Percentiles rank a stretch among this genome's conserved stretches.
phyloP scores from a whole-genome alignment of 1,140 invertebrate genomes.

The Cyrtorhinus lividipennis region DNA sequence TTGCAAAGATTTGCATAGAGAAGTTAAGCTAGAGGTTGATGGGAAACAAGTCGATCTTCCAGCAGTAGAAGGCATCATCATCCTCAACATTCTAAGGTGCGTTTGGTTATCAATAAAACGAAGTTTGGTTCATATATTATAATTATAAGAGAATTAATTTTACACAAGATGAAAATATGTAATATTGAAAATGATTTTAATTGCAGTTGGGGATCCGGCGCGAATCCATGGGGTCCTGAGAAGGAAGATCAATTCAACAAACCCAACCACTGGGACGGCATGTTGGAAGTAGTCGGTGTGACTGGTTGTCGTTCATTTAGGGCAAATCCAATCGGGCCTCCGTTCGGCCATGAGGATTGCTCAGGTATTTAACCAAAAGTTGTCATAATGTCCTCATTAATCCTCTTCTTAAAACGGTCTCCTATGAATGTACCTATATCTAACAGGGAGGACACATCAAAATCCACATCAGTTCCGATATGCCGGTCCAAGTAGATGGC shows the following conservation, averaged over 20 bases:
- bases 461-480: conserved; percentile 78
- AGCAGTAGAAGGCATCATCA: conserved; percentile 95
- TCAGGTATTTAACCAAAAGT: too few species aligned
- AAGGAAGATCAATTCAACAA: conserved; percentile 96
- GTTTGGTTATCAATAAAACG: too few species aligned
- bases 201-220: conserved; percentile 98
- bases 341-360: conserved; percentile 93
- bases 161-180: too few species aligned
- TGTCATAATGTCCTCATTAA: too few species aligned
- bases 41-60: conserved; percentile 87
- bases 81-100: conserved; percentile 96
- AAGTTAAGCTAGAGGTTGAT: conserved; percentile 91
- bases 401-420: too few species aligned
- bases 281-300: conserved; percentile 96
- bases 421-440: too few species aligned
- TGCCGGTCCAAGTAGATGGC: conserved; percentile 97
- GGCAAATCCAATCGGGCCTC: conserved; percentile 95
- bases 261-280: conserved; percentile 98
- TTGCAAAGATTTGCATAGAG: conserved; percentile 90
- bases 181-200: too few species aligned
- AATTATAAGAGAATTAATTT: too few species aligned
- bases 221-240: conserved; percentile 99
- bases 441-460: conserved; percentile 79
- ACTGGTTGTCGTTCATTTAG: conserved; percentile 96
- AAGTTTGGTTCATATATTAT: too few species aligned